A percentile compares a stretch with the other conserved stretches of the same genome.
phyloP scores from a whole-genome alignment of 2,888 invertebrate genomes.

The Pomacea canaliculata region DNA sequence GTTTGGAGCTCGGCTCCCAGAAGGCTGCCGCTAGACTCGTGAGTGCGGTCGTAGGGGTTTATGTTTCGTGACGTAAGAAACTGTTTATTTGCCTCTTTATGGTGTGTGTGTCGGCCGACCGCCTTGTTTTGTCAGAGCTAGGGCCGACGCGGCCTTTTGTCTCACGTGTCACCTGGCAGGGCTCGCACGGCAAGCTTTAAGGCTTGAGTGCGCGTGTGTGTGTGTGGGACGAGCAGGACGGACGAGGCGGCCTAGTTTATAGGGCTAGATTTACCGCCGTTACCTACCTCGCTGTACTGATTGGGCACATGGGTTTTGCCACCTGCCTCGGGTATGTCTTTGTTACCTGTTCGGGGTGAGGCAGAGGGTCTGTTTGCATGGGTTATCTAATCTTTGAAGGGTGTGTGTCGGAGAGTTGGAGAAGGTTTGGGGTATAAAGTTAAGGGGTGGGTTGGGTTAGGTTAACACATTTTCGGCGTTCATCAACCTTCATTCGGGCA shows the following conservation, averaged over 20 bases:
- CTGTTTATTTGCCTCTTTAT: too few species aligned
- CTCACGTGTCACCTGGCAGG: too few species aligned
- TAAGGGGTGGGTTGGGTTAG: too few species aligned
- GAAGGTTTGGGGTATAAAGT: neutral
- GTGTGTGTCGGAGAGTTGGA: neutral
- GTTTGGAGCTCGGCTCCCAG: too few species aligned
- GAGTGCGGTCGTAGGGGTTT: too few species aligned
- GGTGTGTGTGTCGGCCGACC: too few species aligned
- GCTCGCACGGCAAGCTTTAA: neutral
- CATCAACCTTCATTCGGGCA: neutral
- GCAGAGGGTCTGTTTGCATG: neutral
- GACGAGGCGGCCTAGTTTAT: neutral
- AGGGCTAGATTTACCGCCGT: neutral
- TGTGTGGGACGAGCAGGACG: neutral
- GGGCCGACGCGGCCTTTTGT: too few species aligned
- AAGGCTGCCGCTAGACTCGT: too few species aligned
- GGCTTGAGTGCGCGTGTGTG: neutral
- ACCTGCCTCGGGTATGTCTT: slow-evolving; percentile 21
- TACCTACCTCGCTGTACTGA: too few species aligned
- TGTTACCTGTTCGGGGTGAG: slow-evolving; percentile 13
- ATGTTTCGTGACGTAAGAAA: too few species aligned
- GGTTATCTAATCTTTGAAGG: neutral
- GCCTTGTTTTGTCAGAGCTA: too few species aligned
- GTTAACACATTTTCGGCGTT: neutral
- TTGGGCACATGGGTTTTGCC: neutral